Evolutionary conservation across 2,113 vertebrate genomes (phyloP), one percentile per base, ranked within the genome.

Genomic region (Anoura caudifer): DNA sequence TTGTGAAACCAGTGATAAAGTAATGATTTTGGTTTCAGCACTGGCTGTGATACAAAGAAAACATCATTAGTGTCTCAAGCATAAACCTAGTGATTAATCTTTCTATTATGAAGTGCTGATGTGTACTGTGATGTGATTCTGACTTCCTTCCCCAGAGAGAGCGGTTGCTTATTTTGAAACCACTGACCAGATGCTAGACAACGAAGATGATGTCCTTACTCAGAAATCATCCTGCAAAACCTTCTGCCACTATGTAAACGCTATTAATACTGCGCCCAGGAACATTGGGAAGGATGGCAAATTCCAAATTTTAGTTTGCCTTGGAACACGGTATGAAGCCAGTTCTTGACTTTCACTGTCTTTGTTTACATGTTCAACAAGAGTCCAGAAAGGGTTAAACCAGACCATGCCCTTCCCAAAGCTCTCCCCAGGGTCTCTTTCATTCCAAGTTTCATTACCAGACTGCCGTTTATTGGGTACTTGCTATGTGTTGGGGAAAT

Each of bases 281-380:
- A 99, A 98, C 98, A 99, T 99, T 5, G 99, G 99, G 41, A 99
- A 99, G 97, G 99, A 99, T 0, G 99, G 99, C 43, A 99, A 99
- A 97, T 99, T 99, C 98, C 99, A 99, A 97, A 99, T 99, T 94
- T 98, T 99, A 20, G 98, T 99, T 97, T 99, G 99, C 98, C 98
- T 99, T n/a, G 99, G 99, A 93, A 98, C 99, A 54, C 99, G 99
- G 99, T 99, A 98, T 94, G n/a, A 19, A 85, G 14, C 63, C 73
- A 28, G 28, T 52, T 65, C 94, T 80, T 88, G 14, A 75, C 45
- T 88, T 90, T 67, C 50, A 12, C 41, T 92, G 0, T 87, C 17
- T 90, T 77, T 88, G 17, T 91, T 91, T 72, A 38, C 2, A 2
- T 61, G n/a, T 65, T 50, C 11, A 84, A 17, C 13, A 19, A 4